Base-by-base conservation (phyloP, 2,888 invertebrate species). In the Epinotia bilunana region DNA sequence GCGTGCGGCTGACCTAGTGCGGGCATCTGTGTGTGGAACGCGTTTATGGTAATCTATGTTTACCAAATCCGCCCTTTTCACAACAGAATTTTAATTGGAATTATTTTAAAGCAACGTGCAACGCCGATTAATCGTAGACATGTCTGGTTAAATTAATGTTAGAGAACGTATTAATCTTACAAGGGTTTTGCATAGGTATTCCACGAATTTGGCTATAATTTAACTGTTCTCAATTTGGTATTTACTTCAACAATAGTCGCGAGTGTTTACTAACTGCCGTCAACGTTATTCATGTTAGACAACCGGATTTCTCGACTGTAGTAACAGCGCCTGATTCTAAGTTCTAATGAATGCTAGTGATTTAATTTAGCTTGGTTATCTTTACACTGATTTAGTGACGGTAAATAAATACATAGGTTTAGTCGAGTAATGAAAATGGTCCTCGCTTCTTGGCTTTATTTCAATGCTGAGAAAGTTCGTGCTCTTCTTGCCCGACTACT, bases 1-100 rank as follows among this genome's bases (percentile, higher is more conserved):
- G 73, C 75, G 60, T 72, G 61, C 69, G 57, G 78, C 58, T 86
- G 88, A 88, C 89, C 89, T 81, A 89, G 82, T 87, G 78, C 86
- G 79, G 78, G 78, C 83, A 85, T 84, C 83, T 85, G 85, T 82
- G 77, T 79, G 73, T 68, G 75, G 78, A 77, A 80, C 71, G 39
- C 62, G 62, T 72, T 75, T 75, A 75, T 72, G 72, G 67, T 75
- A 71, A 75, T 75, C 53, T 67, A 55, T 62, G 57, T 71, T 71
- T 67, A 75, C 75, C 57, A 72, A 72, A 58, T 64, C 64, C 70
- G 72, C 72, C 43, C 53, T 65, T 71, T 71, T 71, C 74, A 64
- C 70, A 70, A 64, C 60, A 65, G 46, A 57, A 72, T 72, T 72
- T 65, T 33, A 43, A 72, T 72, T 72, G 2, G 58, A 72, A 60